Evolutionary conservation across 1,140 invertebrate species (phyloP), one percentile per base, ranked within the genome.

Genomic region (Anastatus disparis): DNA sequence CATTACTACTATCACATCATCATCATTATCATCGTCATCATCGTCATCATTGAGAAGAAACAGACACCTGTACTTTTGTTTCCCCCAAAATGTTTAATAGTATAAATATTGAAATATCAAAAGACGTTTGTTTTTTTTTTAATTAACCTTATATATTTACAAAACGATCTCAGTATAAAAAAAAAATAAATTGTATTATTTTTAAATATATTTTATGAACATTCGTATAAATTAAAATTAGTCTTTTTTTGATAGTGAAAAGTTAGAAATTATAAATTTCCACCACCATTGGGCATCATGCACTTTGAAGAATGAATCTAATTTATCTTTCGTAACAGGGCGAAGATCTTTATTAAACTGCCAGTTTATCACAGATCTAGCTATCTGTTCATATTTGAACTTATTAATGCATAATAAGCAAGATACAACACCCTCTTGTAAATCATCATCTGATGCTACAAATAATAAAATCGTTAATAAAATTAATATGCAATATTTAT

Each of bases 1-100:
- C 77, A 76, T 66, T 70, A 70, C 78, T 67, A 76, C 74, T 71
- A 69, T 73, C 73, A 61, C 64, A n/a, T n/a, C 74, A 77, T 65
- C 66, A 64, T 63, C 46, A 65, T 75, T 61, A 73, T 73, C 70
- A 75, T 74, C 63, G 71, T 76, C 71, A 76, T 71, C 70, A 73
- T 70, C 56, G 64, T 73, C 40, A 64, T 64, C 61, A 58, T 63
- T 55, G 76, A 76, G 68, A 77, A 78, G 53, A 77, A 73, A 76
- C 67, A 73, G 76, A 81, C 66, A 79, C 66, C 67, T 82, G 81
- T 82, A 82, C 77, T 81, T 78, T 83, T 81, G 81, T 83, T 82
- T 82, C 76, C 74, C 74, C 73, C 65, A 71, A 79, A 82, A 81
- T 78, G 76, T 79, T 78, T 79, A 80, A 69, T 77, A 75, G 70